Evolutionary conservation across 2,888 invertebrate species (phyloP).

Genomic region (Gibbula magus): DNA sequence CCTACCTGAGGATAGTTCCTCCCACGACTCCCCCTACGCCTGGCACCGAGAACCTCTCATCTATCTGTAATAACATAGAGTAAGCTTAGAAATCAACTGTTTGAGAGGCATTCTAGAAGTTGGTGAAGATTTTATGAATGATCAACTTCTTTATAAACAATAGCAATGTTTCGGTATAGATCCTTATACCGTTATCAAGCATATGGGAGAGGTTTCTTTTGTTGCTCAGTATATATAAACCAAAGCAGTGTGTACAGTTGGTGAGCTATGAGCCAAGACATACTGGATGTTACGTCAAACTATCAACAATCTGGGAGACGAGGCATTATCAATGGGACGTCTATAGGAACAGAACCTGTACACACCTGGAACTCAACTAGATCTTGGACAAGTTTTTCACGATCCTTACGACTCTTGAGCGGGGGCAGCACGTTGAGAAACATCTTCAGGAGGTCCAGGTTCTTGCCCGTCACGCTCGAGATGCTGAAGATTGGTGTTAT

Average conservation of each 20-base stretch:
- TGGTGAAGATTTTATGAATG: too few species aligned
- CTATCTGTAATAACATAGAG: conserved; percentile 85
- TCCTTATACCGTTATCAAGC: too few species aligned
- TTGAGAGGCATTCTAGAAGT: too few species aligned
- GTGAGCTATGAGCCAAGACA: neutral
- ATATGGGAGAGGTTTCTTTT: too few species aligned
- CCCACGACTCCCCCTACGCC: conserved; percentile 71
- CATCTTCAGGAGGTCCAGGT: conserved; percentile 85
- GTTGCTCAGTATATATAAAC: too few species aligned
- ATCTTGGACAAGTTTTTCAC: conserved; percentile 83
- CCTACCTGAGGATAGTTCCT: conserved; percentile 68
- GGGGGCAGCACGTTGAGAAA: conserved; percentile 87
- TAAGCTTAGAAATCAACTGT: too few species aligned
- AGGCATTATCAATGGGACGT: too few species aligned
- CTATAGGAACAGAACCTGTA: neutral
- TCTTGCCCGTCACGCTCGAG: conserved; percentile 91
- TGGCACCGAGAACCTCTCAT: conserved; percentile 82
- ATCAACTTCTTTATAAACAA: too few species aligned
- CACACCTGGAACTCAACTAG: conserved; percentile 68
- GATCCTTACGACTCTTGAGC: conserved; percentile 77
- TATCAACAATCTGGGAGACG: too few species aligned
- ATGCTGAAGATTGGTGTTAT: conserved; percentile 79
- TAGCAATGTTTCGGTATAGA: too few species aligned
- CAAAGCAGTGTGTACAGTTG: too few species aligned
- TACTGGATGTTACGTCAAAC: too few species aligned